Base-by-base conservation (phyloP, 1,140 invertebrate species). In the Gyrodactylus salaris region DNA sequence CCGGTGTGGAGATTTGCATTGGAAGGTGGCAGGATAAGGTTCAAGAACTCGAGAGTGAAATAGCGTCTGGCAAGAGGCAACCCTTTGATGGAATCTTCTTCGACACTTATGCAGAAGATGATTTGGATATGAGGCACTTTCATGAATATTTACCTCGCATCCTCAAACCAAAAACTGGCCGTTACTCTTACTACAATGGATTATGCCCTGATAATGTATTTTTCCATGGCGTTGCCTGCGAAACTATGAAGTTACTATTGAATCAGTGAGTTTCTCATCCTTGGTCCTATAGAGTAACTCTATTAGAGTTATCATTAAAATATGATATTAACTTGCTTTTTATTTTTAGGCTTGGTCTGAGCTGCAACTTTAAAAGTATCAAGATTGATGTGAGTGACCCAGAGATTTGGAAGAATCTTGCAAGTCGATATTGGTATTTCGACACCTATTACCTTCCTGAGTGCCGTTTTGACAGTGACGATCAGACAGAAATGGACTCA, bases 31-130 rank as follows among this genome's bases (percentile, higher is more conserved):
- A 73, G 21, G 72, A 73, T 26, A 20, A 20, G n/a, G 26, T 73
- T 1, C 22, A 20, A 1, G 26, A 22, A 23, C 1, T 73, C 1
- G 26, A 22, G 25, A 25, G 20, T 1, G 2, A 21, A 24, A 54
- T 54, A 16, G 34, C 7, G n/a, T 7, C 7, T 16, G 34, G 34
- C n/a, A 54, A 54, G n/a, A 7, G 34, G 34, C 34, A 7, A 54
- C 69, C 7, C 23, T 73, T 73, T 26, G 72, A 73, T 69, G 72
- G 72, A 23, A 69, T 73, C 26, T 73, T 73, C 72, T 73, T 73
- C 26, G 72, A 73, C 26, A 73, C 72, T 23, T 73, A 73, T 26
- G 72, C 72, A 2, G 72, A 73, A 26, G 72, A 73, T 26, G 72
- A 73, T 69, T 34, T 25, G 20, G 72, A 73, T 69, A 20, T 73